Percentiles rank a stretch among this genome's conserved stretches.
Evolutionary conservation across 1,140 invertebrate species (phyloP).

Genomic region (Magallana gigas): DNA sequence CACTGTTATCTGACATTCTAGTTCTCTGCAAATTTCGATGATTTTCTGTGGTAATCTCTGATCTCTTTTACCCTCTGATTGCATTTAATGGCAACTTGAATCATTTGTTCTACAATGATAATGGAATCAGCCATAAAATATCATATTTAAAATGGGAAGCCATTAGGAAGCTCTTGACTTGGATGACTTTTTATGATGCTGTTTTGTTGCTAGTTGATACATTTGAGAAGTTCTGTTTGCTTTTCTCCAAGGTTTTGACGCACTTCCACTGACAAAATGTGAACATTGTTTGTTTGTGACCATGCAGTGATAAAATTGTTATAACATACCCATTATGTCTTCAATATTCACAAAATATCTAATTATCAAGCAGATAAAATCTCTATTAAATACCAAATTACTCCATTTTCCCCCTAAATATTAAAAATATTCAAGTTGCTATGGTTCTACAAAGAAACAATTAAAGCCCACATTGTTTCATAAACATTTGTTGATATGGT

Average conservation of each 20-base stretch:
- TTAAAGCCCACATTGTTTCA: too few species aligned
- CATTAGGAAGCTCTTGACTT: neutral
- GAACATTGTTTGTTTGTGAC: neutral
- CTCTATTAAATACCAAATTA: too few species aligned
- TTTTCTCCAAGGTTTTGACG: neutral
- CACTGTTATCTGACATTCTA: slow-evolving; percentile 16
- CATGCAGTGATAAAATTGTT: neutral
- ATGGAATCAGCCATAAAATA: slow-evolving; percentile 10
- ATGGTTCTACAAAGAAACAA: too few species aligned
- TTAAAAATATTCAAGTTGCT: too few species aligned
- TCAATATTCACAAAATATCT: neutral
- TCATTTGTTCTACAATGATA: slow-evolving; percentile 29
- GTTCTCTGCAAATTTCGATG: neutral
- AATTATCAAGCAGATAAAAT: neutral
- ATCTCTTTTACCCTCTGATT: neutral
- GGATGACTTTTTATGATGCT: neutral
- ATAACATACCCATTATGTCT: neutral
- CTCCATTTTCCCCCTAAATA: too few species aligned
- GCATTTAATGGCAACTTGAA: slow-evolving; percentile 17
- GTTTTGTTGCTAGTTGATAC: neutral
- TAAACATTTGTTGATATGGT: too few species aligned
- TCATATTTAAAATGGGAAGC: slow-evolving; percentile 13
- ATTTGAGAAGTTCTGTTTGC: neutral
- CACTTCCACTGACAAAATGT: neutral
- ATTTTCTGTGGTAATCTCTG: slow-evolving; percentile 9